Percentiles rank a stretch among this genome's conserved stretches.
Evolutionary conservation across 2,797 vertebrate genomes (phyloP).

Genomic region (Mormyrops attenuatus): DNA sequence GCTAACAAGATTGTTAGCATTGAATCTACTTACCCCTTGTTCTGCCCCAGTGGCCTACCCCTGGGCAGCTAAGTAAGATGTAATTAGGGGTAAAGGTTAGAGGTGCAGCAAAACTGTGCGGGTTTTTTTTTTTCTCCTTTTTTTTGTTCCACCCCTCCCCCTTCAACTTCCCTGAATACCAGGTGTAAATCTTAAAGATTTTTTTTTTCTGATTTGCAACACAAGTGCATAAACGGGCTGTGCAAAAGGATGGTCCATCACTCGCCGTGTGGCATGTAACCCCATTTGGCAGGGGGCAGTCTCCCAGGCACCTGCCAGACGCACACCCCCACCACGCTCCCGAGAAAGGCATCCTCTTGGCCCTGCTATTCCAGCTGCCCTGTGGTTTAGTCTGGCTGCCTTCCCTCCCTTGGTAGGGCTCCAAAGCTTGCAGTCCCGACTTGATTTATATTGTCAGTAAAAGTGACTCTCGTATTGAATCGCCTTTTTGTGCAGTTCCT

Average conservation of each 20-base stretch:
- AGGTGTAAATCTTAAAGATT: background rate
- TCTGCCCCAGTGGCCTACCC: background rate
- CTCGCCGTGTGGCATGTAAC: background rate
- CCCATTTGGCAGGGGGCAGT: background rate
- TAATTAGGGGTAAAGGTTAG: constrained; percentile 7
- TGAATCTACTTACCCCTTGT: background rate
- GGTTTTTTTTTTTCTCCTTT: background rate
- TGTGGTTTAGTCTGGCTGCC: constrained; percentile 4
- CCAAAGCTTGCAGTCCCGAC: background rate
- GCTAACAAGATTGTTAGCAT: background rate
- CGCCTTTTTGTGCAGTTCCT: background rate
- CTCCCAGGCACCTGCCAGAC: background rate
- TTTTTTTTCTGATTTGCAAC: background rate
- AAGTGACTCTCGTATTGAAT: background rate
- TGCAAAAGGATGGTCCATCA: background rate
- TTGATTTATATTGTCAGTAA: background rate
- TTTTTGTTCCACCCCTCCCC: background rate
- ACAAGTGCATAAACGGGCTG: background rate
- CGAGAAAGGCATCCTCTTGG: background rate
- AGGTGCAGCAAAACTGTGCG: background rate
- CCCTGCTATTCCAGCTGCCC: background rate
- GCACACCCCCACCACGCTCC: background rate
- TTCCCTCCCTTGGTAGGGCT: background rate
- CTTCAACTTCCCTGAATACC: background rate
- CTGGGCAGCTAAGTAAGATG: background rate